Conservation (phyloP, 1,140 invertebrate species). For the Drosophila sucinea region DNA sequence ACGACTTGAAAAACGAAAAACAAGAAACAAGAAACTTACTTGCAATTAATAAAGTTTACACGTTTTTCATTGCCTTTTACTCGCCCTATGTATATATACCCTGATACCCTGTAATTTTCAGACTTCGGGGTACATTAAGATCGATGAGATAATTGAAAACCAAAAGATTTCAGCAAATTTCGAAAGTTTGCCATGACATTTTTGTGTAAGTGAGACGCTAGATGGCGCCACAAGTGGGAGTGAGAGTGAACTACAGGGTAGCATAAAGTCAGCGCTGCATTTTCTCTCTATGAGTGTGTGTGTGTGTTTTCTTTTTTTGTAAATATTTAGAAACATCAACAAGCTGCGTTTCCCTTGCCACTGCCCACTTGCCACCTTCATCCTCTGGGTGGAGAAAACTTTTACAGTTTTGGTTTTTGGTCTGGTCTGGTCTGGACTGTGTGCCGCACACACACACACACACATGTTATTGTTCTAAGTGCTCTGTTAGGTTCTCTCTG, state of each 20-base stretch:
- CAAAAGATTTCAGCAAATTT: too few relatives aligned
- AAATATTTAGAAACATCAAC: slow-evolving; percentile 10
- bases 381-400: neutral
- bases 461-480: slow-evolving; percentile 3
- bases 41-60: slow-evolving; percentile 66
- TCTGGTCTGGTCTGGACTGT: neutral
- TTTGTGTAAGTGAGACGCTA: too few relatives aligned
- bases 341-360: neutral
- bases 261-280: neutral
- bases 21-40: slow-evolving; percentile 38
- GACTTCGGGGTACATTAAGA: neutral
- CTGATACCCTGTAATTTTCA: neutral
- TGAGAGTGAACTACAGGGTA: neutral
- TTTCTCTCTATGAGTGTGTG: neutral
- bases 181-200: too few relatives aligned
- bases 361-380: neutral
- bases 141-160: too few relatives aligned
- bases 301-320: neutral
- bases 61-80: slow-evolving; percentile 4
- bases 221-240: too few relatives aligned
- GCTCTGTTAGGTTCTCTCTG: neutral
- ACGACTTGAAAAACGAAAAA: slow-evolving; percentile 38
- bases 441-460: neutral
- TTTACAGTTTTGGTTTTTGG: neutral
- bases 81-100: neutral